These are phyloP conservation scores for Drosophila nr. perissopoda DNA, from an alignment of 2,888 invertebrate species.

Conservation along the genomic window DNA sequence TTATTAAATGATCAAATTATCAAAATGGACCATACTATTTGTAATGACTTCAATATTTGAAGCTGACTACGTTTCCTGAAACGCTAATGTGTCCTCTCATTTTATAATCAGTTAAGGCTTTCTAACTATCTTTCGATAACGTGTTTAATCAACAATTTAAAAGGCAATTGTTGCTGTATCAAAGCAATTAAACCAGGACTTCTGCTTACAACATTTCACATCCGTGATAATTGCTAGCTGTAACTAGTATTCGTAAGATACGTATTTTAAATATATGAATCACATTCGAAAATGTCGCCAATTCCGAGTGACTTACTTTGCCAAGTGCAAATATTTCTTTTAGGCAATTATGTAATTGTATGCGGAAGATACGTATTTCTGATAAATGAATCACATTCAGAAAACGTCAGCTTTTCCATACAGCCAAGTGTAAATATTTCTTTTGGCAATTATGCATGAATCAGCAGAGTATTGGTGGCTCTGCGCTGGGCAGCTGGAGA, in stretches of 20 bases:
- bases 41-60: neutral
- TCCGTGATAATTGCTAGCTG: neutral
- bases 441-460: neutral
- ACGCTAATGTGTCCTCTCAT: neutral
- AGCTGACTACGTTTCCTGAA: neutral
- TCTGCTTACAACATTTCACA: neutral
- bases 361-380: neutral
- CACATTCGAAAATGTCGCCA: no score
- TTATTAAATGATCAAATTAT: no score
- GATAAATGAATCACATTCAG: neutral
- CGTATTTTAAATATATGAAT: no score
- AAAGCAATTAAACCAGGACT: neutral
- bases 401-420: neutral
- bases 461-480: neutral
- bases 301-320: no score
- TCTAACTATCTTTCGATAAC: neutral
- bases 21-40: neutral
- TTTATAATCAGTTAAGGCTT: neutral
- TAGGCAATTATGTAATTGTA: neutral
- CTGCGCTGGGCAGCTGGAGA: neutral
- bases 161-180: neutral
- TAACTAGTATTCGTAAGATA: neutral
- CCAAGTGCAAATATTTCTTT: no score
- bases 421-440: neutral
- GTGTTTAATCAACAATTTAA: neutral